A percentile compares a stretch with the other conserved stretches of the same genome.
Evolutionary conservation across 2,797 vertebrate species (phyloP).

Genomic region (Ataeniobius toweri): DNA sequence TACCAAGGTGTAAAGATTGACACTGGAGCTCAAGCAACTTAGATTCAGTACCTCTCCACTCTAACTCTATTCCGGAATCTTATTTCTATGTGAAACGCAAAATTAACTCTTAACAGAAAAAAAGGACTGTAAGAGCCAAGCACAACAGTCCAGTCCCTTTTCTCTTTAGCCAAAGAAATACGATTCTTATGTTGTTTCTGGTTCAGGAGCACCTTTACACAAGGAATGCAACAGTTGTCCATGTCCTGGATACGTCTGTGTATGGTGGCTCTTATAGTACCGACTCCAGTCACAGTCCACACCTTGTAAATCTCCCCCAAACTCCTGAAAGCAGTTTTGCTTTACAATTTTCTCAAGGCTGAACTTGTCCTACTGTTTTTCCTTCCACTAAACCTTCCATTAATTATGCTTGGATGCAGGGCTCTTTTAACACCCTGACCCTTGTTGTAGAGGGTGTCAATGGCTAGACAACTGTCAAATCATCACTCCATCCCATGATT

Average conservation of each 20-base stretch:
- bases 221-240: not conserved
- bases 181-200: not conserved
- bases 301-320: not conserved
- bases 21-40: not conserved
- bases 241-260: not conserved
- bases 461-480: not conserved
- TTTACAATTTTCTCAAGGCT: not conserved
- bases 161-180: not conserved
- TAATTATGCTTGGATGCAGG: not conserved
- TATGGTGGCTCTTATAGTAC: not conserved
- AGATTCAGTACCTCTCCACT: not conserved
- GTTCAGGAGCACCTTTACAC: not conserved
- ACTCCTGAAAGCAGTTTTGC: not conserved
- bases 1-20: not conserved
- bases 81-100: not conserved
- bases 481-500: not conserved
- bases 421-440: not conserved
- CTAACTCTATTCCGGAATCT: not conserved
- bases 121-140: not conserved
- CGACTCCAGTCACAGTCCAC: not conserved
- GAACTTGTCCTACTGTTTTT: not conserved
- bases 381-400: not conserved
- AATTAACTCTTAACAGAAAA: not conserved
- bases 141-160: not conserved
- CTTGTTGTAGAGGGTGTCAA: not conserved